Base-by-base conservation (phyloP, 1,140 invertebrate species). In the Caerostris extrusa region DNA sequence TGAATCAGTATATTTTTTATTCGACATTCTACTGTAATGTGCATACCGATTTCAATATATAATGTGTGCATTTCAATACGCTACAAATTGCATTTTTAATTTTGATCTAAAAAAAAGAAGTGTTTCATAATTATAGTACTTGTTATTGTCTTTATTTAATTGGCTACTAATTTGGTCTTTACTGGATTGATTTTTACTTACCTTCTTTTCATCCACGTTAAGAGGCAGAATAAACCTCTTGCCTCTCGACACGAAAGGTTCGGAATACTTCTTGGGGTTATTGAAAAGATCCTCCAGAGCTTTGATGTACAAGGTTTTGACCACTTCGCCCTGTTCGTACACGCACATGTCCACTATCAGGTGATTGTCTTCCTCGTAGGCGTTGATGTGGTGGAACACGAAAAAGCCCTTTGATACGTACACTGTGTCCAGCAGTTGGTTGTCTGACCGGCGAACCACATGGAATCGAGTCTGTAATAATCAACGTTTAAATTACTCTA, bases 311-410 rank as follows among this genome's bases (percentile, higher is more conserved):
- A 92, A 56, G 2, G 55, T 58, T 17, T 94, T 94, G 7, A 95
- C 64, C 7, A 94, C 81, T 4, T 97, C 97, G 0, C 98, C 97
- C 96, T 98, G 97, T 93, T 97, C 97, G 95, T 98, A 99, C 87
- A 97, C 97, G 95, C 98, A 98, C 61, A 99, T 97, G 95, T 99
- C 98, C 0, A 99, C 95, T 4, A 97, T 96, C 3, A 98, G 95
- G 82, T 98, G 96, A 93, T 97, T 96, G n/a, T 97, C 96, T 77
- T 97, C 97, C 94, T 96, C 98, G 95, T 97, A 99, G 88, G 98
- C 97, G 96, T 99, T 99, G 89, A 99, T 98, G 60, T 98, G 98
- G 95, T 99, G 98, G 3, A 99, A 96, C 95, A 97, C 98, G 95
- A 99, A 98, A 94, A 99, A 97, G 0, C 97, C 96, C 91, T 98